phyloP scores from a whole-genome alignment of 1,140 invertebrate species.

The Bombus vancouverensis region DNA sequence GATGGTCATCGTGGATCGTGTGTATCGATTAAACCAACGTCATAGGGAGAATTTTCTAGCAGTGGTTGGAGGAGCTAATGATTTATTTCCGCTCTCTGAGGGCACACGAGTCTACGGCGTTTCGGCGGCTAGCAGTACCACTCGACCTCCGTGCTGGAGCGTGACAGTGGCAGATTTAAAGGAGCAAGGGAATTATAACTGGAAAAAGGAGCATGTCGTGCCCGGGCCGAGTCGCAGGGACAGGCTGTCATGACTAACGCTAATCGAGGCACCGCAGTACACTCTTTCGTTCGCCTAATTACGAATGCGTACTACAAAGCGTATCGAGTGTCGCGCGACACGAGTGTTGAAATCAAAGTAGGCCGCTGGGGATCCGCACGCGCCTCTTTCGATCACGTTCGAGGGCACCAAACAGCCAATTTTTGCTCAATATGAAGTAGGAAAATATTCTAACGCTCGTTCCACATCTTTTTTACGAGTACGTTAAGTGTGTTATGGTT shows the following conservation, averaged over 20 bases:
- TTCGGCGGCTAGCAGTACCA: slow-evolving; percentile 79
- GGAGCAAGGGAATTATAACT: slow-evolving; percentile 67
- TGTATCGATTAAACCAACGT: slow-evolving; percentile 74
- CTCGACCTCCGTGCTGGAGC: slow-evolving; percentile 73
- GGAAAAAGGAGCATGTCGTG: slow-evolving; percentile 68
- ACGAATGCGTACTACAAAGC: slow-evolving; percentile 47
- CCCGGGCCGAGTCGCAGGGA: slow-evolving; percentile 1
- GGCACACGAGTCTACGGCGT: slow-evolving; percentile 71
- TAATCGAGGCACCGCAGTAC: slow-evolving; percentile 46
- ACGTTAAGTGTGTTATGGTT: no score
- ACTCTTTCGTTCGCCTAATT: slow-evolving; percentile 59
- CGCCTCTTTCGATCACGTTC: slow-evolving; percentile 17
- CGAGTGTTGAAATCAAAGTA: slow-evolving; percentile 20
- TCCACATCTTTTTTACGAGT: no score
- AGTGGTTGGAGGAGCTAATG: slow-evolving; percentile 65
- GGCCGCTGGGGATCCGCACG: slow-evolving; percentile 10
- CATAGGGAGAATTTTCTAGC: slow-evolving; percentile 51
- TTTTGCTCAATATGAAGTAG: no score
- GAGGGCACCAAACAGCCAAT: not conserved
- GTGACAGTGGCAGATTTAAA: slow-evolving; percentile 73
- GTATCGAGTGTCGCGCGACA: slow-evolving; percentile 44
- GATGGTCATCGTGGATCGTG: slow-evolving; percentile 17
- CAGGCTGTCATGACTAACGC: slow-evolving; percentile 62
- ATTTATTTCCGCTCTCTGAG: slow-evolving; percentile 73
- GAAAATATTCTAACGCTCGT: no score